phyloP scores from a whole-genome alignment of 1,140 invertebrate genomes.

The Pseudomyrmex cubaensis region DNA sequence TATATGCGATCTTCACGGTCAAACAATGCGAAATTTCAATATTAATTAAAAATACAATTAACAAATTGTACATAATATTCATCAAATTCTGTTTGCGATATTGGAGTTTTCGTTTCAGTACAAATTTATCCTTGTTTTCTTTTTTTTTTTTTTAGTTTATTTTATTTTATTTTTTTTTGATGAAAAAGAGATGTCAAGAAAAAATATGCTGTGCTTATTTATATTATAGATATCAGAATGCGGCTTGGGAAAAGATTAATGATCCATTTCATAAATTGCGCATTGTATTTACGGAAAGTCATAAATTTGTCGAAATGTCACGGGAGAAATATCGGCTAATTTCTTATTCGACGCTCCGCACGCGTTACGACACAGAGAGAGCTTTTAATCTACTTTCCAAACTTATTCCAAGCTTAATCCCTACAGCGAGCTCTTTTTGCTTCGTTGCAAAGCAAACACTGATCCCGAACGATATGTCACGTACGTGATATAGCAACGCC shows the following conservation, averaged over 20 bases:
- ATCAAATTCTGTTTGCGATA: not conserved
- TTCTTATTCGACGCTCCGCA: not conserved
- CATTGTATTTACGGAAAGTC: not conserved
- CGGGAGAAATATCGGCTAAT: not conserved
- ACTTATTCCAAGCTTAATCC: constrained; percentile 31
- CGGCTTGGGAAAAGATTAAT: too few species aligned
- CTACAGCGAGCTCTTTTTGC: not conserved
- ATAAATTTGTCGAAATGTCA: not conserved
- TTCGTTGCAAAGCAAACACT: constrained; percentile 8
- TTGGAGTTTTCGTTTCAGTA: not conserved
- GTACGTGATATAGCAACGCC: not conserved
- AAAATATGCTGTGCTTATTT: not conserved
- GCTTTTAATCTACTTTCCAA: constrained; percentile 27
- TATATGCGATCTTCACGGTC: constrained; percentile 15
- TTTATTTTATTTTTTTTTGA: too few species aligned
- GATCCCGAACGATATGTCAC: constrained; percentile 33
- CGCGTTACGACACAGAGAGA: not conserved
- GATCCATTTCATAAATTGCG: too few species aligned
- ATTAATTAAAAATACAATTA: constrained; percentile 55
- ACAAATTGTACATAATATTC: constrained; percentile 36
- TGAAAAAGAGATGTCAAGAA: not conserved
- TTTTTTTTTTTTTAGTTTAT: too few species aligned
- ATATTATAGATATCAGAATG: not conserved
- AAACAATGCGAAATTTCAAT: constrained; percentile 20
- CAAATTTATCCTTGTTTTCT: not conserved